These are phyloP conservation scores for Acromyrmex charruanus DNA, from an alignment of 1,140 invertebrate genomes.

Conservation along the genomic window DNA sequence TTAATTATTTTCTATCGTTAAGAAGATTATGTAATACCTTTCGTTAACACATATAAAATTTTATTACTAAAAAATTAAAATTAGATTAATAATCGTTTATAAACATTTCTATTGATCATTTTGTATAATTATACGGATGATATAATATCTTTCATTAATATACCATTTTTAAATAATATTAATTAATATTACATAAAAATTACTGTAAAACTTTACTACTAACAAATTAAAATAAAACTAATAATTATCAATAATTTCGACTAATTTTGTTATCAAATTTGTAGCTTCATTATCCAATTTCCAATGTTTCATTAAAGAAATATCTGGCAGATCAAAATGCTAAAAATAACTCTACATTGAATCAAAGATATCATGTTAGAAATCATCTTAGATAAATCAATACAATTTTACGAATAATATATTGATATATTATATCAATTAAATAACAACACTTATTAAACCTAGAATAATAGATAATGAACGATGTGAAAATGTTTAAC, in stretches of 20 bases:
- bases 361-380: neutral
- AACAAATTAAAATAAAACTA: neutral
- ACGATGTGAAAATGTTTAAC: neutral
- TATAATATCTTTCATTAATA: neutral
- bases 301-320: neutral
- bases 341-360: slow-evolving; percentile 22
- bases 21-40: neutral
- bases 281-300: neutral
- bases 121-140: neutral
- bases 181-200: neutral
- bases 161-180: neutral
- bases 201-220: neutral
- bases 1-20: neutral
- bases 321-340: neutral
- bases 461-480: too few relatives aligned
- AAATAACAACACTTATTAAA: neutral
- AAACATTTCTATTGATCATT: neutral
- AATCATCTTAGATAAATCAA: neutral
- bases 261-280: neutral
- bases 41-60: neutral
- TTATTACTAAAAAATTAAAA: neutral
- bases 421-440: neutral
- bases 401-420: neutral
- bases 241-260: neutral
- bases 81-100: too few relatives aligned